Evolutionary conservation across 2,113 vertebrate genomes (phyloP), one percentile per base, ranked within the genome.

Genomic region (Poeciliopsis retropinna): DNA sequence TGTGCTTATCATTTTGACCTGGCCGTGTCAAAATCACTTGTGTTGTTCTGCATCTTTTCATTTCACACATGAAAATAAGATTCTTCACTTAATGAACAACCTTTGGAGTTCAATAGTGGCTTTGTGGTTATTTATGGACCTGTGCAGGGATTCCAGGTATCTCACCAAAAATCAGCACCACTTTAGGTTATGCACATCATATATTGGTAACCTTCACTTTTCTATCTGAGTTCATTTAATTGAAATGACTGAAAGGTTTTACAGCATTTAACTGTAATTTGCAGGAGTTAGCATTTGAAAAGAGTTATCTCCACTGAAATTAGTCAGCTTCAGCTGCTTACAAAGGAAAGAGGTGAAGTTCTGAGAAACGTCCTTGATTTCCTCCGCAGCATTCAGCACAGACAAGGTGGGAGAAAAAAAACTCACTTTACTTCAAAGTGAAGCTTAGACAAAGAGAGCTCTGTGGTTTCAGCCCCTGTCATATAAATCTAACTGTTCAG

Each of bases 401-500:
- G 37, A 47, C 31, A 41, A 44, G 25, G 25, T 32, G 65, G 4
- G 29, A 67, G 44, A 66, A 73, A 41, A 72, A 51, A 76, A 65
- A 15, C 34, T 31, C 72, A 44, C 13, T 25, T 64, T 67, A 30
- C 17, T 31, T 67, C 1, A 30, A 67, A 84, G 64, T 22, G 64
- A 82, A 82, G 54, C 73, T n/a, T n/a, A 75, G 81, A 67, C 67
- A 78, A 70, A 75, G 47, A 30, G 14, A 64, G 44, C 39, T 65
- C 63, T 84, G 68, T 29, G 32, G 64, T 54, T 61, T 67, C 34
- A 65, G 70, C 31, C 62, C 44, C 44, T 44, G 44, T 47, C 44
- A 47, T 47, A 47, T 47, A 30, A 41, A 27, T 37, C 12, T 13
- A 37, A 66, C 64, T 27, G 25, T n/a, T 41, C 31, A n/a, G 15